Percentiles rank a stretch among this genome's conserved stretches.
Conservation (phyloP, 2,797 vertebrate species). For the Danionella dracula region DNA sequence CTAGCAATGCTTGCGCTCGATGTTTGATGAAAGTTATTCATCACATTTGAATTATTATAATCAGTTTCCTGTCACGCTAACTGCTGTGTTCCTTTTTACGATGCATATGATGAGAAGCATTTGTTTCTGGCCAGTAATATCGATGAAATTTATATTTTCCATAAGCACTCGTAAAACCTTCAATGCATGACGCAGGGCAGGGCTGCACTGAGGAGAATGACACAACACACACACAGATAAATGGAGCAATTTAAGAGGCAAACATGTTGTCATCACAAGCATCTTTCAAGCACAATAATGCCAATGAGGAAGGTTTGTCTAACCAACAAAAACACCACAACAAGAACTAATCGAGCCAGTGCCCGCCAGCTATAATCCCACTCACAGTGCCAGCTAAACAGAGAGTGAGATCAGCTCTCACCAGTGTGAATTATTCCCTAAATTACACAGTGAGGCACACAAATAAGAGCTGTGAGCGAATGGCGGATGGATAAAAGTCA, state of each 20-base stretch:
- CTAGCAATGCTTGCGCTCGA: conserved; percentile 54
- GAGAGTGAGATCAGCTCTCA: conserved; percentile 26
- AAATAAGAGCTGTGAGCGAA: conserved; percentile 45
- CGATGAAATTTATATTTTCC: conserved; percentile 72
- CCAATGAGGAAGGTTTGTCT: conserved; percentile 35
- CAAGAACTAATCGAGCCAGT: conserved; percentile 22
- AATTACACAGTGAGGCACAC: conserved; percentile 43
- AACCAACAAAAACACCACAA: conserved; percentile 30
- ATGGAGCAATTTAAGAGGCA: conserved; percentile 56
- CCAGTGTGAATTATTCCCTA: conserved; percentile 36
- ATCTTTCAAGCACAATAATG: conserved; percentile 57
- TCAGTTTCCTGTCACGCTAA: conserved; percentile 94
- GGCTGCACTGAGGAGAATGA: conserved; percentile 45
- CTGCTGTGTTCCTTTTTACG: conserved; percentile 79
- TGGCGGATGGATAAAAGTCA: conserved; percentile 39
- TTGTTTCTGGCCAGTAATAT: conserved; percentile 76
- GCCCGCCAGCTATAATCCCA: conserved; percentile 15
- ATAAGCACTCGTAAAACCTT: conserved; percentile 76
- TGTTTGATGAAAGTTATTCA: conserved; percentile 93
- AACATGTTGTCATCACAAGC: conserved; percentile 48
- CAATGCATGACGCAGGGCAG: conserved; percentile 84
- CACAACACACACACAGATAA: conserved; percentile 47
- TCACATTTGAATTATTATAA: conserved; percentile 95
- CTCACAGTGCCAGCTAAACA: conserved; percentile 24
- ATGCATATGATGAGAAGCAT: conserved; percentile 78